Conservation (phyloP, 1,140 invertebrate genomes). For the Harpegnathos saltator region DNA sequence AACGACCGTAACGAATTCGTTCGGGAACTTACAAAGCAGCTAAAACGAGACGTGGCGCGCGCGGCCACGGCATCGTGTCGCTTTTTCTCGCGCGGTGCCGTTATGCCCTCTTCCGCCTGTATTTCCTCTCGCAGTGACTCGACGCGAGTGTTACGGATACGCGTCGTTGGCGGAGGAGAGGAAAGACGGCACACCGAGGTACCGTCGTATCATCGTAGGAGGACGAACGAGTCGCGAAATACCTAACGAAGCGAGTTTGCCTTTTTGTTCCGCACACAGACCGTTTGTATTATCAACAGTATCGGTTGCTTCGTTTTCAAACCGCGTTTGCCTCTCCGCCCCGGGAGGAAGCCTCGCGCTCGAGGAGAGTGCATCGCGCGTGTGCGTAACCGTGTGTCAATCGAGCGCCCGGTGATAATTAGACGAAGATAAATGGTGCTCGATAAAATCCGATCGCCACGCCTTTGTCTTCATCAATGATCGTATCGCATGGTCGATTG, state of each 20-base stretch:
- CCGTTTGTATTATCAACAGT: too few species aligned
- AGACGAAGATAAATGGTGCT: too few species aligned
- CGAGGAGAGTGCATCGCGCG: too few species aligned
- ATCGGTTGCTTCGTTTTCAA: too few species aligned
- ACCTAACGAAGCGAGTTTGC: background rate
- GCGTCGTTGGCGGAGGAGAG: background rate
- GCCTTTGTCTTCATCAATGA: too few species aligned
- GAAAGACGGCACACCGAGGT: background rate
- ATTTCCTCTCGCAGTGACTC: slow-evolving; percentile 29
- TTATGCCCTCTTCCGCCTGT: slow-evolving; percentile 54
- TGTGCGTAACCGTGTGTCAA: too few species aligned
- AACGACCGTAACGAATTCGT: slow-evolving; percentile 71
- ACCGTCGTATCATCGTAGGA: background rate
- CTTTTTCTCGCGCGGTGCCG: slow-evolving; percentile 55
- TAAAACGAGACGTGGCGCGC: slow-evolving; percentile 25
- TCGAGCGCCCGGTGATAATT: too few species aligned
- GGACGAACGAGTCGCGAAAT: background rate
- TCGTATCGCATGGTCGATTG: too few species aligned
- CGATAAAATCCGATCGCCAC: too few species aligned
- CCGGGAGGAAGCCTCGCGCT: too few species aligned
- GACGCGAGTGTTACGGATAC: slow-evolving; percentile 33
- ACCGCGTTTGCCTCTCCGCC: too few species aligned
- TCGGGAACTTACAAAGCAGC: slow-evolving; percentile 45
- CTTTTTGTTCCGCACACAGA: too few species aligned
- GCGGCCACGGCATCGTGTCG: slow-evolving; percentile 9